phyloP scores from a whole-genome alignment of 2,797 vertebrate genomes.

The Parambassis ranga region DNA sequence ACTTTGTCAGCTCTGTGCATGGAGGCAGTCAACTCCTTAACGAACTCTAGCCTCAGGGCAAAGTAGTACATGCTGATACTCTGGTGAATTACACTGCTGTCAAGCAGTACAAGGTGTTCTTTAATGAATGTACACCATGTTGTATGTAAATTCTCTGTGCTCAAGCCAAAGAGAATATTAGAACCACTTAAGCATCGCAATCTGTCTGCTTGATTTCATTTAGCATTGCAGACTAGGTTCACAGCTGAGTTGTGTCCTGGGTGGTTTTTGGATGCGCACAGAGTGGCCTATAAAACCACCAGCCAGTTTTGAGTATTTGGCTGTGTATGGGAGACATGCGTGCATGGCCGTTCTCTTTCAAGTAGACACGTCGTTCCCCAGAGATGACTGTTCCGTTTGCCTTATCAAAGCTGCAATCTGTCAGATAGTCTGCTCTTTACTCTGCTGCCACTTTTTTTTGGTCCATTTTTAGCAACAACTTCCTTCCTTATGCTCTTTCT shows the following conservation, averaged over 20 bases:
- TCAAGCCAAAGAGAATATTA: constrained; percentile 6
- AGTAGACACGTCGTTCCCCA: constrained; percentile 29
- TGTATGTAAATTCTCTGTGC: neutral
- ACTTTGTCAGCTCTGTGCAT: constrained; percentile 32
- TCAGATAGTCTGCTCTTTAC: constrained; percentile 42
- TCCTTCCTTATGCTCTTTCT: constrained; percentile 24
- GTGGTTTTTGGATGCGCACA: constrained; percentile 27
- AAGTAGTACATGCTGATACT: constrained; percentile 8
- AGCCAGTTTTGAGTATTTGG: constrained; percentile 41
- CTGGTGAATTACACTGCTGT: constrained; percentile 11
- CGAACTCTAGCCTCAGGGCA: constrained; percentile 1
- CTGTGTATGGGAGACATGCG: constrained; percentile 23
- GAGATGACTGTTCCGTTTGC: constrained; percentile 34
- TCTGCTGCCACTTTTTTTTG: neutral
- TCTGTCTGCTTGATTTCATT: constrained; percentile 22
- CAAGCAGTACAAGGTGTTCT: neutral
- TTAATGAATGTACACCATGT: constrained; percentile 3
- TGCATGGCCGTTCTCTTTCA: constrained; percentile 38
- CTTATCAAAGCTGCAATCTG: constrained; percentile 59
- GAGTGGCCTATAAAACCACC: constrained; percentile 51
- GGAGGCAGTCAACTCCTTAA: neutral
- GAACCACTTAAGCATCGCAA: constrained; percentile 1
- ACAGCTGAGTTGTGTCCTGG: constrained; percentile 37
- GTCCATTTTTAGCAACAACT: constrained; percentile 52
- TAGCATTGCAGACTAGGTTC: constrained; percentile 13